These are phyloP conservation scores for Rhagium mordax DNA, from an alignment of 2,888 invertebrate genomes.

Conservation along the genomic window DNA sequence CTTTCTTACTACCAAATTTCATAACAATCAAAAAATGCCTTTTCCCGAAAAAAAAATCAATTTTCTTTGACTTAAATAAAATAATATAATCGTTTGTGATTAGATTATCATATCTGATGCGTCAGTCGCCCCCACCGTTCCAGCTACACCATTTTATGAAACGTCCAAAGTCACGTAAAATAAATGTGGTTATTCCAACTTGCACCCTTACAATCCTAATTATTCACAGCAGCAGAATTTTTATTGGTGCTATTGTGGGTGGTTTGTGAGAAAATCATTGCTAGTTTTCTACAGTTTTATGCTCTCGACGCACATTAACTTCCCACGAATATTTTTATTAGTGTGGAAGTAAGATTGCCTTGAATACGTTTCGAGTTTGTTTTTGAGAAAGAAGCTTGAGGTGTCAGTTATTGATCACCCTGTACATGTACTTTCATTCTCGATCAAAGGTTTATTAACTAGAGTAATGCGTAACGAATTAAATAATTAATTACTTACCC, in stretches of 20 bases:
- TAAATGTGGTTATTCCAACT: constrained; percentile 7
- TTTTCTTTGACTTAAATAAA: too few relatives aligned
- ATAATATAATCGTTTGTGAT: too few relatives aligned
- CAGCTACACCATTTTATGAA: background rate
- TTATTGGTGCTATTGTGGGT: background rate
- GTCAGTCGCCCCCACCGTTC: background rate
- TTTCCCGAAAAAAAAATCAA: too few relatives aligned
- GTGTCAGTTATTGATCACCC: too few relatives aligned
- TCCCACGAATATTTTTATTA: constrained; percentile 7
- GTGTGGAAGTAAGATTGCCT: background rate
- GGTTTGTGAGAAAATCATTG: background rate
- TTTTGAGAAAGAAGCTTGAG: too few relatives aligned
- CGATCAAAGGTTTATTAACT: background rate
- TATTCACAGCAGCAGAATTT: background rate
- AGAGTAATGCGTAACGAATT: background rate
- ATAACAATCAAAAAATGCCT: too few relatives aligned
- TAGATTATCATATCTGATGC: too few relatives aligned
- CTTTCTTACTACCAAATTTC: too few relatives aligned
- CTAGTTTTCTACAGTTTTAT: background rate
- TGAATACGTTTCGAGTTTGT: too few relatives aligned
- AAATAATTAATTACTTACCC: background rate
- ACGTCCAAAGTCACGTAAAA: background rate
- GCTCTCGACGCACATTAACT: background rate
- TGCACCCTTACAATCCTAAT: background rate
- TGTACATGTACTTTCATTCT: too few relatives aligned